Evolutionary conservation across 1,140 invertebrate species (phyloP).

Genomic region (Andricus grossulariae): DNA sequence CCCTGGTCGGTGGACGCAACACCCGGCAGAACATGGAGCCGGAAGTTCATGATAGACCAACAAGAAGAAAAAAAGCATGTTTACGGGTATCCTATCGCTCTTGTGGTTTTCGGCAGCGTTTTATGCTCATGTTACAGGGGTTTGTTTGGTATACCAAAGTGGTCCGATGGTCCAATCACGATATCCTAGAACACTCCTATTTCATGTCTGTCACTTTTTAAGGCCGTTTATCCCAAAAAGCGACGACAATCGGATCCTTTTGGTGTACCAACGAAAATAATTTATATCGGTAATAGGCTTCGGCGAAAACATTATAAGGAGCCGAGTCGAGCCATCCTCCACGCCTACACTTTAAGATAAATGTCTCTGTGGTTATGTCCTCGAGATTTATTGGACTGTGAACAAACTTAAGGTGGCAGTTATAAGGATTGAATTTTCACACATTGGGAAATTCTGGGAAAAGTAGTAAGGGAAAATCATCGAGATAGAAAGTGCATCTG

Average conservation of each 20-base stretch:
- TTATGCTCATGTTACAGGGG: background rate
- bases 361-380: background rate
- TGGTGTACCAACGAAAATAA: background rate
- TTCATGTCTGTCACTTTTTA: background rate
- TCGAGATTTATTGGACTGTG: background rate
- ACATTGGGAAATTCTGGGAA: background rate
- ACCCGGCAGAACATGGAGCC: slow-evolving; percentile 17
- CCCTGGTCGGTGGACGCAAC: slow-evolving; percentile 1
- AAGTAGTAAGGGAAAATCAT: background rate
- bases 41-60: slow-evolving; percentile 24
- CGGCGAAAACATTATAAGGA: background rate
- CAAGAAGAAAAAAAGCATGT: slow-evolving; percentile 11
- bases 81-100: slow-evolving; percentile 14
- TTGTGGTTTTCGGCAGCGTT: slow-evolving; percentile 21
- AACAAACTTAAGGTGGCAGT: background rate
- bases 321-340: background rate
- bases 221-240: background rate
- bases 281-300: slow-evolving; percentile 24
- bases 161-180: background rate
- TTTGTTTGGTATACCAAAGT: slow-evolving; percentile 10
- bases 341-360: slow-evolving; percentile 15
- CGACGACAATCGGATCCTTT: slow-evolving; percentile 19
- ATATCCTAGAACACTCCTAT: background rate
- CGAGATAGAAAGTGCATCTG: too few species aligned
- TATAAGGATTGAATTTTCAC: background rate